Conservation (phyloP, 2,888 invertebrate species). For the Hydropsyche betteni region DNA sequence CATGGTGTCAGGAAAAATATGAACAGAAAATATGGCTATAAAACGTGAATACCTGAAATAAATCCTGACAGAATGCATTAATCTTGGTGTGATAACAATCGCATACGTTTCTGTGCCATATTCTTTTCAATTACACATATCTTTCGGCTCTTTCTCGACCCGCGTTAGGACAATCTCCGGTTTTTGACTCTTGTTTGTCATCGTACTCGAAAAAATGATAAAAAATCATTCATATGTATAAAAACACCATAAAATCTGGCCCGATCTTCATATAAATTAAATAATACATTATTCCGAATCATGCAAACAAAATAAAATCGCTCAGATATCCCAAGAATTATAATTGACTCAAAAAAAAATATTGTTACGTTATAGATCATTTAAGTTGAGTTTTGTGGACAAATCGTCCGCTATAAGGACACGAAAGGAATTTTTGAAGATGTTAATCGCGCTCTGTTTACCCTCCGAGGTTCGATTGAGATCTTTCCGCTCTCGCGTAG, state of each 20-base stretch:
- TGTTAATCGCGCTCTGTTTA: constrained; percentile 44
- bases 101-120: constrained; percentile 48
- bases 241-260: too few species aligned
- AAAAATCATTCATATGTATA: not conserved
- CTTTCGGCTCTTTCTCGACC: constrained; percentile 19
- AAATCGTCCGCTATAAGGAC: constrained; percentile 13
- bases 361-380: too few species aligned
- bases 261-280: too few species aligned
- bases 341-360: too few species aligned
- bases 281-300: too few species aligned
- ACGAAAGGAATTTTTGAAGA: constrained; percentile 40
- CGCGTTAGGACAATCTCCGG: constrained; percentile 19
- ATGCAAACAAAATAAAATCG: too few species aligned
- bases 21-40: constrained; percentile 49
- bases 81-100: constrained; percentile 48
- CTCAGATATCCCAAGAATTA: too few species aligned
- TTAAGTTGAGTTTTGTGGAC: constrained; percentile 15
- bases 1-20: constrained; percentile 36
- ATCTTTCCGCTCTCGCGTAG: constrained; percentile 44
- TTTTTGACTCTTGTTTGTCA: constrained; percentile 36
- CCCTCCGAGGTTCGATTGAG: constrained; percentile 44
- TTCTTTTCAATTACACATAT: constrained; percentile 49
- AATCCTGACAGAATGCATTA: constrained; percentile 48
- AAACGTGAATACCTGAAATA: constrained; percentile 48
- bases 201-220: constrained; percentile 12